Base-by-base conservation (phyloP, 2,797 vertebrate species). In the Limnodromus scolopaceus region DNA sequence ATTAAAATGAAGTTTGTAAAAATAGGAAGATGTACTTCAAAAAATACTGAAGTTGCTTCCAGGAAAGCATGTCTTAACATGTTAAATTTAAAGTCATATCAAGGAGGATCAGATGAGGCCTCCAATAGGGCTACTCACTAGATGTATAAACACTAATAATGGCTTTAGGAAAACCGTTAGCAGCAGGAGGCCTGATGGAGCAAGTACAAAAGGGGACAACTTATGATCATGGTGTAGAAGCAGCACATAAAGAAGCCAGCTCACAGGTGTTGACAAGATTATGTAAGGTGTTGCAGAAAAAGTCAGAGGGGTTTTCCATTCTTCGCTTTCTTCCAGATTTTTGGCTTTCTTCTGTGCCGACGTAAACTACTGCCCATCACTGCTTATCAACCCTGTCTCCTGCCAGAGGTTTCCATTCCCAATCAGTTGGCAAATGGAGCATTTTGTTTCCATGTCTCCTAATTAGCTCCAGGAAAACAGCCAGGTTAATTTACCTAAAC, bases 401-500 rank as follows among this genome's bases (percentile, higher is more conserved):
- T 95, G 74, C 80, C 86, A 96, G 88, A 93, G 96, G 93, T 97
- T 96, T 76, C 90, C 88, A 57, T 90, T 93, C 85, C 92, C 88
- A 89, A 89, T 95, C 92, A 90, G 83, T 89, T 89, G 90, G 93
- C 94, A 96, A 97, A 96, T 96, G 90, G 84, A 89, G 93, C 86
- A 91, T 92, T 95, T 97, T 93, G 93, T 94, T 97, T 97, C 93
- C 83, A 41, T 94, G 93, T 96, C 80, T 95, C 66, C 96, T 96
- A 95, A 96, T 96, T 96, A 96, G 87, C 83, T 96, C 90, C 92
- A 96, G 96, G 95, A 97, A 96, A 95, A 95, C 93, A 96, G 94
- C 96, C 96, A 97, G 95, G 96, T 97, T 96, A 94, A 96, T 96
- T 97, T 96, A 97, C 96, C 95, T 96, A 97, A 96, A 95, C 85